phyloP scores from a whole-genome alignment of 2,797 vertebrate genomes.

The Poliocrania exsul region DNA sequence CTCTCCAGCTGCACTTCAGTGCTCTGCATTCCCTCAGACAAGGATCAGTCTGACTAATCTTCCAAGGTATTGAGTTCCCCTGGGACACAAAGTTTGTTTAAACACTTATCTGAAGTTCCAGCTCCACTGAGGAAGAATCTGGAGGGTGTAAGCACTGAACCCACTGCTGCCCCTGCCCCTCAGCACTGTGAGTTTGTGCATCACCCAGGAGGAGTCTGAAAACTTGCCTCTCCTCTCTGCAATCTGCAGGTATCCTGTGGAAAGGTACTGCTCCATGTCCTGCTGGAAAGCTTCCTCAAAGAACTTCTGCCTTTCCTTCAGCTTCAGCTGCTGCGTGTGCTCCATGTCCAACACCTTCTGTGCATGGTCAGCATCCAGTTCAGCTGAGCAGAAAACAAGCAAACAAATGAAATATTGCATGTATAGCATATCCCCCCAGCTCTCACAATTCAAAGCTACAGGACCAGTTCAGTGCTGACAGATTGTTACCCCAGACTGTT shows the following conservation, averaged over 20 bases:
- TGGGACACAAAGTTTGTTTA: neutral
- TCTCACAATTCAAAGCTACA: neutral
- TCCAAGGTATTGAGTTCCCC: neutral
- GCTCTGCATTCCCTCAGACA: neutral
- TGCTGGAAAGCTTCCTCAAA: conserved; percentile 98
- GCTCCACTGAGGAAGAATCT: neutral
- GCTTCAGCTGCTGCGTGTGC: conserved; percentile 89
- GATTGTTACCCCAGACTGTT: neutral
- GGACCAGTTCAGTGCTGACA: neutral
- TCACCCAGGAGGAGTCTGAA: neutral
- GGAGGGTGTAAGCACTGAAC: neutral
- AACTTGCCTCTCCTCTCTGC: conserved; percentile 90
- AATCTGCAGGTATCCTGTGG: conserved; percentile 94
- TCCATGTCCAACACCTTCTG: conserved; percentile 89
- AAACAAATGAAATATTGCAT: neutral
- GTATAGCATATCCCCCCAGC: neutral
- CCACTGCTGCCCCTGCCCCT: neutral
- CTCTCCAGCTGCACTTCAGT: neutral
- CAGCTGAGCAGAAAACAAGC: conserved; percentile 79
- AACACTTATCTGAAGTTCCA: neutral
- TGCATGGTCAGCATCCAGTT: conserved; percentile 86
- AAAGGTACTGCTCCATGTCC: conserved; percentile 98
- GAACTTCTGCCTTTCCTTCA: conserved; percentile 96
- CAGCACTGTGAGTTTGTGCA: neutral
- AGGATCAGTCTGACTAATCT: neutral